phyloP scores from a whole-genome alignment of 1,140 invertebrate species.

The Drosophila ambigua region DNA sequence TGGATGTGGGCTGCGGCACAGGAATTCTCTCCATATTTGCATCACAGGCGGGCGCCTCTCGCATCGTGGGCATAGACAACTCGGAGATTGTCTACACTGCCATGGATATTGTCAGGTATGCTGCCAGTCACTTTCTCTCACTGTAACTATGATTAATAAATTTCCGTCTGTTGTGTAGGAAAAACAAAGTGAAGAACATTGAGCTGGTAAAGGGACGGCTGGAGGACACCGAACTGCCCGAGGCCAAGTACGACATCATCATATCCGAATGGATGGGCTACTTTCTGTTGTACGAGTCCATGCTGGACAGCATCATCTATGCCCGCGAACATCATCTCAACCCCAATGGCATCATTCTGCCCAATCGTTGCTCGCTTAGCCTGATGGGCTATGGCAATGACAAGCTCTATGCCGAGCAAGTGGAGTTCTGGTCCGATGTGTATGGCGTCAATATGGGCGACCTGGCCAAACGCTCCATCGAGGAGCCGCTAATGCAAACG shows the following conservation, averaged over 20 bases:
- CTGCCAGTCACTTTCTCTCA: not conserved
- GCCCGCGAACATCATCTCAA: slow-evolving; percentile 95
- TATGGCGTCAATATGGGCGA: slow-evolving; percentile 99
- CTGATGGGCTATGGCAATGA: slow-evolving; percentile 95
- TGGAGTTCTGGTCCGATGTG: slow-evolving; percentile 97
- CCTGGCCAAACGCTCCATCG: slow-evolving; percentile 94
- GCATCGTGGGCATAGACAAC: slow-evolving; percentile 96
- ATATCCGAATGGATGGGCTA: slow-evolving; percentile 99
- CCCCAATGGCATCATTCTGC: slow-evolving; percentile 89
- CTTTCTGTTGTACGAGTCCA: slow-evolving; percentile 98
- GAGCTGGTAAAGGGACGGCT: slow-evolving; percentile 91
- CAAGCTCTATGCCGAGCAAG: slow-evolving; percentile 89
- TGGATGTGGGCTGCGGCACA: slow-evolving; percentile 97
- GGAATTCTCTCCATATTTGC: slow-evolving; percentile 98
- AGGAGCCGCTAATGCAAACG: slow-evolving; percentile 95
- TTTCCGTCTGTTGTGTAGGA: slow-evolving; percentile 70
- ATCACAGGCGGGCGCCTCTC: slow-evolving; percentile 95
- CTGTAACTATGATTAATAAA: not conserved
- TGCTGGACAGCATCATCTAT: slow-evolving; percentile 96
- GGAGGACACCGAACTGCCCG: slow-evolving; percentile 93
- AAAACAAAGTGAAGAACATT: slow-evolving; percentile 88
- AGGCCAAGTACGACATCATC: slow-evolving; percentile 96
- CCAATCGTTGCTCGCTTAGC: slow-evolving; percentile 95
- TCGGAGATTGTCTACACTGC: slow-evolving; percentile 93
- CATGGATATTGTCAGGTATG: slow-evolving; percentile 89